A percentile compares a stretch with the other conserved stretches of the same genome.
These are phyloP conservation scores for Stratiomys singularior DNA, from an alignment of 2,888 invertebrate species.

Conservation along the genomic window DNA sequence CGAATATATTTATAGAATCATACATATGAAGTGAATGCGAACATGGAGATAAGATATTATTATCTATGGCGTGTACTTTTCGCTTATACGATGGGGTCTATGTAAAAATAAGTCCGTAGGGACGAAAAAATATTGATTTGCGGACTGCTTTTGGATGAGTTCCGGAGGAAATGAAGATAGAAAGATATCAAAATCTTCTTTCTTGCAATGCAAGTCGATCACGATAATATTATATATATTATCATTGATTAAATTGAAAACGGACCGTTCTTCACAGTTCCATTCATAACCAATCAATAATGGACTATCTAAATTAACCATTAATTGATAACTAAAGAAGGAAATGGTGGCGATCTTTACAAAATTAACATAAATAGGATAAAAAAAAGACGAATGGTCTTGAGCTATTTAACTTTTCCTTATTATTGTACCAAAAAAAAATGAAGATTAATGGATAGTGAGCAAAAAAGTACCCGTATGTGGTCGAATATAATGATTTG, in stretches of 20 bases:
- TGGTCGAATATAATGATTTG: not conserved
- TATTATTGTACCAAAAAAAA: slow-evolving; percentile 16
- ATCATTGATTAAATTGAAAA: not conserved
- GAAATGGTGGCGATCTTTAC: no score
- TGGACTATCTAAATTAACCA: no score
- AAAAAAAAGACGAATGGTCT: not conserved
- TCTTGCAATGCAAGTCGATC: not conserved
- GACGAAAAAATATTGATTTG: slow-evolving; percentile 35
- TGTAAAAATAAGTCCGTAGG: slow-evolving; percentile 18
- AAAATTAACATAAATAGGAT: not conserved
- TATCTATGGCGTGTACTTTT: not conserved
- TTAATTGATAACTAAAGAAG: no score
- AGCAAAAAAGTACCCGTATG: not conserved
- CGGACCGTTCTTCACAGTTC: not conserved
- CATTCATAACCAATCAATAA: no score
- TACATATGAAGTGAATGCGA: slow-evolving; percentile 11
- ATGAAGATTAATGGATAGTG: slow-evolving; percentile 28
- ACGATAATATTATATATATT: not conserved
- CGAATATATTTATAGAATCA: slow-evolving; percentile 29
- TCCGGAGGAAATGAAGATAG: not conserved
- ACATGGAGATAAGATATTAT: not conserved
- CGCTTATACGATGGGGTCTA: not conserved
- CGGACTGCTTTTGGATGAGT: not conserved
- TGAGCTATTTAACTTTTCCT: not conserved
- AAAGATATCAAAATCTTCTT: slow-evolving; percentile 34